Percentiles rank a stretch among this genome's conserved stretches.
These are phyloP conservation scores for Campoletis raptor DNA, from an alignment of 2,888 invertebrate genomes.

Conservation along the genomic window DNA sequence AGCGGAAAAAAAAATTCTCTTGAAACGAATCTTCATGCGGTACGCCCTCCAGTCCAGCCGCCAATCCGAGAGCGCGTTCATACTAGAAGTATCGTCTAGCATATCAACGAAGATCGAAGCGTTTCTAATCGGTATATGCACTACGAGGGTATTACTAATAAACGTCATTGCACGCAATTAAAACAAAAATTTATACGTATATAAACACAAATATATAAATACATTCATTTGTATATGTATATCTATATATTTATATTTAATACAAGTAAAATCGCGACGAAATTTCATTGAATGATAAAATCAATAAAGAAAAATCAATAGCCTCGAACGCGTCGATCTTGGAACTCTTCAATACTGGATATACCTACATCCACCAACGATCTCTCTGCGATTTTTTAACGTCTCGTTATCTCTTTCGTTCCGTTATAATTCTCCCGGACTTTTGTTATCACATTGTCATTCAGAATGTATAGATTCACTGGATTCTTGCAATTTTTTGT, in stretches of 20 bases:
- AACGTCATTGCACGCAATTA: slow-evolving; percentile 59
- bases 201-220: slow-evolving; percentile 3
- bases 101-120: slow-evolving; percentile 60
- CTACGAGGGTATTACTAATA: slow-evolving; percentile 52
- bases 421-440: slow-evolving; percentile 54
- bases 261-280: slow-evolving; percentile 53
- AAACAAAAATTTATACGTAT: slow-evolving; percentile 25
- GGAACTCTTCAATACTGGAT: slow-evolving; percentile 69
- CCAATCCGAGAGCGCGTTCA: slow-evolving; percentile 57
- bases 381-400: slow-evolving; percentile 65
- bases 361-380: slow-evolving; percentile 70
- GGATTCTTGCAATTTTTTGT: slow-evolving; percentile 53
- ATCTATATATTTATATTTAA: slow-evolving; percentile 19
- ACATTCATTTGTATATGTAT: not conserved
- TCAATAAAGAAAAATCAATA: slow-evolving; percentile 55
- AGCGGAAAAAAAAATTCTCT: slow-evolving; percentile 35
- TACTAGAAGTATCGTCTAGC: slow-evolving; percentile 57
- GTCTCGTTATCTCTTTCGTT: slow-evolving; percentile 62
- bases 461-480: slow-evolving; percentile 52
- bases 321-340: slow-evolving; percentile 65
- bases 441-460: slow-evolving; percentile 51
- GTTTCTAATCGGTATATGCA: slow-evolving; percentile 60
- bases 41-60: slow-evolving; percentile 70
- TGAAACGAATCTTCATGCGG: slow-evolving; percentile 62
- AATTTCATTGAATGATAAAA: slow-evolving; percentile 37